phyloP scores from a whole-genome alignment of 1,140 invertebrate species.

The Drosophila nebulosa region DNA sequence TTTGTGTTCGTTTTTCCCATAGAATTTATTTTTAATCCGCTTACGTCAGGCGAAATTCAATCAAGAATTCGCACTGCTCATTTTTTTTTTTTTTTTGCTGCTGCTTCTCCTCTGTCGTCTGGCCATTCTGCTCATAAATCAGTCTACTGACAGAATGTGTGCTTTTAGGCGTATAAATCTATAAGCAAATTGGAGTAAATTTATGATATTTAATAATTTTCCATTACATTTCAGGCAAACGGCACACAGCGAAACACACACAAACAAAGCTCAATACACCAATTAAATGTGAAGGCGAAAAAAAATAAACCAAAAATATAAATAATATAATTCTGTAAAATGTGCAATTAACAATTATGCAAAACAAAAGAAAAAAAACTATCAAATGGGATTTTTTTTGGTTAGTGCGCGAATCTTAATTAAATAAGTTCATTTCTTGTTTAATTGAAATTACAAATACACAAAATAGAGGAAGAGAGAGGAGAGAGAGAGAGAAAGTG shows the following conservation, averaged over 20 bases:
- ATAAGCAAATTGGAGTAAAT: slow-evolving; percentile 37
- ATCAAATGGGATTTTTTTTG: background rate
- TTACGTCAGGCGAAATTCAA: slow-evolving; percentile 63
- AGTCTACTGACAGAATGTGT: slow-evolving; percentile 20
- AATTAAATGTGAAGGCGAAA: background rate
- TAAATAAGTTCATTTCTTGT: slow-evolving; percentile 22
- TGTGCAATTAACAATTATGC: slow-evolving; percentile 2
- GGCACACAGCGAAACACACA: background rate
- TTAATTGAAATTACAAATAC: slow-evolving; percentile 24
- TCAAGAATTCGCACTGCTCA: slow-evolving; percentile 51
- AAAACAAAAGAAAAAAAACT: background rate
- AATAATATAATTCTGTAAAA: background rate
- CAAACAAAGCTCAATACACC: background rate
- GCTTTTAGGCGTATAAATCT: slow-evolving; percentile 33
- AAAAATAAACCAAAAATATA: background rate
- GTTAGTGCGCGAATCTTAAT: slow-evolving; percentile 1
- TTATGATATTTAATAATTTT: slow-evolving; percentile 35
- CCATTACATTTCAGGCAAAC: slow-evolving; percentile 17
- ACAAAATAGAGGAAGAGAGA: too few relatives aligned
- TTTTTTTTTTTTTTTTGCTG: slow-evolving; percentile 4
- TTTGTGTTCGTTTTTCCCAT: slow-evolving; percentile 25
- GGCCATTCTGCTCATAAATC: slow-evolving; percentile 32
- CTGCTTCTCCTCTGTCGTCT: background rate
- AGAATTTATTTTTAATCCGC: slow-evolving; percentile 63
- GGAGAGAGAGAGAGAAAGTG: too few relatives aligned